Evolutionary conservation across 2,113 vertebrate species (phyloP), one percentile per base, ranked within the genome.

Genomic region (Sapayoa aenigma): DNA sequence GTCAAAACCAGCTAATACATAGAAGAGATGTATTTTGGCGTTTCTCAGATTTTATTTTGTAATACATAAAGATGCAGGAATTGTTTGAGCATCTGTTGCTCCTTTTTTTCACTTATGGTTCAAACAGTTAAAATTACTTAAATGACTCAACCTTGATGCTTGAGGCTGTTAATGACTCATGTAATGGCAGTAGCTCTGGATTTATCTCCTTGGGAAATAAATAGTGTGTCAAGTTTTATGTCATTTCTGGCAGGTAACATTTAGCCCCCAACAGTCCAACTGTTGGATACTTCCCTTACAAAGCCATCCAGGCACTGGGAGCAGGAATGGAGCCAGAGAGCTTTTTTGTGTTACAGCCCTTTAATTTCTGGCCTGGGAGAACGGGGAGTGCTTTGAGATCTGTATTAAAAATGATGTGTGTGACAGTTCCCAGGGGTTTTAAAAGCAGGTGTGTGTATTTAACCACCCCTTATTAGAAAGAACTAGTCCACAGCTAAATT

Each of bases 81-180:
- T 52, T 28, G 2, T 42, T 24, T 7, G 9, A 50, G 37, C n/a
- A 22, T 12, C 59, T n/a, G 5, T 42, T 14, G 3, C 52, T 71
- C 15, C 25, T 28, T 15, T 14, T 3, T 12, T 39, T 37, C 1
- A 0, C 33, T 60, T 63, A 1, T 63, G 28, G 8, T 39, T 83
- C 60, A 39, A 81, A 53, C 33, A 35, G 33, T 65, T 46, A 23
- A 71, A 73, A 24, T 59, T 2, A 12, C 42, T 56, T 52, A 21
- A 21, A 0, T 55, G 39, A 23, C 55, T 84, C 33, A 37, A 0
- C 27, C 22, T 62, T 28, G 28, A 0, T 46, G 19, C 39, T 41
- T 8, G 59, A 55, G 39, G 42, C 6, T 56, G 59, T 27, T 24
- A 19, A 25, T 11, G 33, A 33, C 16, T 59, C 35, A 15, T 46